These are phyloP conservation scores for Cladopsammia gracilis DNA, from an alignment of 64 coral and sea anemone species.

Conservation along the genomic window DNA sequence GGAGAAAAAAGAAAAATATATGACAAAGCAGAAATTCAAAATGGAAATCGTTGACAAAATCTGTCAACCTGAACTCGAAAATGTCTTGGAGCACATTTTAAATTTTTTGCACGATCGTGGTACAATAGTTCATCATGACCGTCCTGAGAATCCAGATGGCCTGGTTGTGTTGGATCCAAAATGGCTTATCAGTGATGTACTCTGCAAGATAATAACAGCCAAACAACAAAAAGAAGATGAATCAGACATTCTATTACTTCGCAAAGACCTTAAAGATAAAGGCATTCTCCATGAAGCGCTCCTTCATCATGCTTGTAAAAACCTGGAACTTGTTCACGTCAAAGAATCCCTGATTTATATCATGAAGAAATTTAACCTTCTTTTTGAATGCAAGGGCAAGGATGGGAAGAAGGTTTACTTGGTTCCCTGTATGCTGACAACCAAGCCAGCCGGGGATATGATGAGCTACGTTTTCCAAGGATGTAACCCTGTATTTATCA, in stretches of 20 bases:
- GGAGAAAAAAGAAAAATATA: background rate
- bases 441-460: background rate
- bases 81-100: constrained; percentile 11
- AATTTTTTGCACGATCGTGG: constrained; percentile 29
- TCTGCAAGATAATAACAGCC: constrained; percentile 11
- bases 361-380: constrained; percentile 38
- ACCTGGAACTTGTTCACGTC: background rate
- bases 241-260: background rate
- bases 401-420: background rate
- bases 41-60: background rate
- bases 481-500: constrained; percentile 10
- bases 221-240: background rate
- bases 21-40: background rate
- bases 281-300: constrained; percentile 2
- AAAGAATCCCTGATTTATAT: constrained; percentile 14
- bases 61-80: background rate
- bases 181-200: constrained; percentile 10
- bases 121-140: constrained; percentile 13
- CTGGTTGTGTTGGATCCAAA: constrained; percentile 18
- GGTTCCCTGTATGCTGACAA: constrained; percentile 34
- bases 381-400: background rate
- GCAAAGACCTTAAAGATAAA: background rate
- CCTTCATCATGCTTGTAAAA: constrained; percentile 6
- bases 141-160: background rate
- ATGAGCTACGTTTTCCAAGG: background rate